These are phyloP conservation scores for Chymomyza costata DNA, from an alignment of 1,140 invertebrate genomes.

Conservation along the genomic window DNA sequence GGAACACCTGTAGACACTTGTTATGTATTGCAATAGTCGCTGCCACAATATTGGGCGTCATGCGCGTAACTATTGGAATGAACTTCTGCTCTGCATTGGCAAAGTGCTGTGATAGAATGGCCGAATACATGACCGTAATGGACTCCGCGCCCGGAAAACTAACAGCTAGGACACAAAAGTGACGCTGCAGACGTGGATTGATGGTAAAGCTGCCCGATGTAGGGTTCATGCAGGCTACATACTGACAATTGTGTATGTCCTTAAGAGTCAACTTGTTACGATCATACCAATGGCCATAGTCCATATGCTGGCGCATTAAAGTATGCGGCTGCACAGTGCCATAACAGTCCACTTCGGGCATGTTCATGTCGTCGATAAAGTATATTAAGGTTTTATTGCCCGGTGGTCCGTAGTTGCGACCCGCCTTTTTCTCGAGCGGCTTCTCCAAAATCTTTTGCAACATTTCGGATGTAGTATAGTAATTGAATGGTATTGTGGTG, in stretches of 20 bases:
- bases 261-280: slow-evolving; percentile 92
- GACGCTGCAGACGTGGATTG: slow-evolving; percentile 93
- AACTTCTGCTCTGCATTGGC: slow-evolving; percentile 88
- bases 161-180: slow-evolving; percentile 96
- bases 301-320: slow-evolving; percentile 94
- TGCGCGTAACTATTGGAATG: slow-evolving; percentile 78
- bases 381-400: slow-evolving; percentile 96
- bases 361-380: slow-evolving; percentile 98
- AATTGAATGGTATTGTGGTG: slow-evolving; percentile 96
- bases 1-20: slow-evolving; percentile 89
- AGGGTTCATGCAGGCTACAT: slow-evolving; percentile 98
- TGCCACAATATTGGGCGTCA: slow-evolving; percentile 83
- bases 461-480: slow-evolving; percentile 97
- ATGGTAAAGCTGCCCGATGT: slow-evolving; percentile 98
- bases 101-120: slow-evolving; percentile 91
- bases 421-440: slow-evolving; percentile 97
- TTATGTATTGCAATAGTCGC: slow-evolving; percentile 90
- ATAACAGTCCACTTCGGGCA: slow-evolving; percentile 96
- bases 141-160: slow-evolving; percentile 93
- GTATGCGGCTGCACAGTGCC: slow-evolving; percentile 98
- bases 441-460: slow-evolving; percentile 95
- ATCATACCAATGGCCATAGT: slow-evolving; percentile 97
- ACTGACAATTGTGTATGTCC: slow-evolving; percentile 97
- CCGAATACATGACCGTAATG: slow-evolving; percentile 91
- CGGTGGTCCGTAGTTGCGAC: slow-evolving; percentile 95